These are phyloP conservation scores for Panagrolaimus sp. DNA, from an alignment of 1,140 invertebrate species.

Conservation along the genomic window DNA sequence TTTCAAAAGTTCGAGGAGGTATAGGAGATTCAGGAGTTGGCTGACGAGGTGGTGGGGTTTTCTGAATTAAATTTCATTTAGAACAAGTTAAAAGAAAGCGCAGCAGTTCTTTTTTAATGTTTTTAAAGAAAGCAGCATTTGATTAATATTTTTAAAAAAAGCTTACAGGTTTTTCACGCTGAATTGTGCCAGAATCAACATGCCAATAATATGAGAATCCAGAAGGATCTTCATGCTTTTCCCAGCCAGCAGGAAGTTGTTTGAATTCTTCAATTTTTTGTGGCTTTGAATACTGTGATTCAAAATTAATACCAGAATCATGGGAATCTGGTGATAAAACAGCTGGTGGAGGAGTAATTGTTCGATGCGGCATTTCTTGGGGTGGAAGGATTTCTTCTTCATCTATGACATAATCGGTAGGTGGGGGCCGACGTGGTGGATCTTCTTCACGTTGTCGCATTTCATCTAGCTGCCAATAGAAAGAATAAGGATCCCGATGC, in stretches of 20 bases:
- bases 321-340: conserved; percentile 52
- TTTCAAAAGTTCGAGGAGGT: not conserved
- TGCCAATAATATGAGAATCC: conserved; percentile 83
- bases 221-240: conserved; percentile 55
- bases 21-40: conserved; percentile 13
- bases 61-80: not conserved
- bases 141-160: not conserved
- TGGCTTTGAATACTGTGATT: conserved; percentile 51
- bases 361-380: conserved; percentile 18
- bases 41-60: conserved; percentile 19
- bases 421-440: conserved; percentile 26
- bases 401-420: conserved; percentile 37
- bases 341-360: conserved; percentile 32
- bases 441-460: conserved; percentile 27
- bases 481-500: conserved; percentile 57
- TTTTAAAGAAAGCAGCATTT: no score
- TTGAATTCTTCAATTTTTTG: conserved; percentile 40
- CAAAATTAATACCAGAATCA: conserved; percentile 53
- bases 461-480: conserved; percentile 58
- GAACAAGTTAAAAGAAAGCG: conserved; percentile 2
- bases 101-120: conserved; percentile 3
- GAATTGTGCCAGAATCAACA: conserved; percentile 92
- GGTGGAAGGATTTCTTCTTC: conserved; percentile 35
- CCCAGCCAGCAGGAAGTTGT: conserved; percentile 49
- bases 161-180: conserved; percentile 70